Evolutionary conservation across 30 jellyfish, hydroid and myxozoan genomes (phyloP).

Genomic region (Nemopilema nomurai): DNA sequence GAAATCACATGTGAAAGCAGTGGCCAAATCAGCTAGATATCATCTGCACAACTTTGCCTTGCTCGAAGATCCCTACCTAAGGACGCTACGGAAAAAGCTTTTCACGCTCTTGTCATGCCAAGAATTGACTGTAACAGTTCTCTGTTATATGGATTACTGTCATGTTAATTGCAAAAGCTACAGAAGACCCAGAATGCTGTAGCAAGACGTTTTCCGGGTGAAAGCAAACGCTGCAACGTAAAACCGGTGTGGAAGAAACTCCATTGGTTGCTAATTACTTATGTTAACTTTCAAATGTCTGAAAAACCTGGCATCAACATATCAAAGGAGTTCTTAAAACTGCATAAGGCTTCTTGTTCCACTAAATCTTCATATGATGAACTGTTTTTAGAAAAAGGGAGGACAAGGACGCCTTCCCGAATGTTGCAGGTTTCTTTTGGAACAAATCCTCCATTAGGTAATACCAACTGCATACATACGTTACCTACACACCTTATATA

Average conservation of each 20-base stretch:
- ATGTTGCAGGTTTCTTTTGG: neutral
- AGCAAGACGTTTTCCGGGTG: slow-evolving; percentile 45
- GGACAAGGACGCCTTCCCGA: neutral
- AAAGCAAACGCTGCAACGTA: slow-evolving; percentile 53
- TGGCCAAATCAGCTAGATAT: slow-evolving; percentile 70
- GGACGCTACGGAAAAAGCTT: slow-evolving; percentile 62
- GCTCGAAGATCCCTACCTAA: slow-evolving; percentile 46
- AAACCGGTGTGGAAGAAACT: slow-evolving; percentile 58
- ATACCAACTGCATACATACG: too few species aligned
- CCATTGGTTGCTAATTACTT: slow-evolving; percentile 44
- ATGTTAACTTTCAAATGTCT: slow-evolving; percentile 8
- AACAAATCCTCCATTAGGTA: neutral
- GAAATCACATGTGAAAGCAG: slow-evolving; percentile 52
- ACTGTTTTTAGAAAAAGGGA: neutral
- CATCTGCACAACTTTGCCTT: slow-evolving; percentile 58
- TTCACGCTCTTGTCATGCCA: slow-evolving; percentile 33
- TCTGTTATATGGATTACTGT: slow-evolving; percentile 30
- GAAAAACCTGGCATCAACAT: neutral
- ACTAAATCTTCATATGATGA: neutral
- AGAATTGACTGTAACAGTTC: slow-evolving; percentile 36
- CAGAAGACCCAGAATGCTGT: slow-evolving; percentile 33
- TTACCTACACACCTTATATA: neutral
- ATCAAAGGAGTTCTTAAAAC: neutral
- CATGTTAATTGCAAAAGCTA: slow-evolving; percentile 21
- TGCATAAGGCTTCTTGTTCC: neutral